Conservation (phyloP, 2,888 invertebrate species). For the Brachypalpus laphriformis region DNA sequence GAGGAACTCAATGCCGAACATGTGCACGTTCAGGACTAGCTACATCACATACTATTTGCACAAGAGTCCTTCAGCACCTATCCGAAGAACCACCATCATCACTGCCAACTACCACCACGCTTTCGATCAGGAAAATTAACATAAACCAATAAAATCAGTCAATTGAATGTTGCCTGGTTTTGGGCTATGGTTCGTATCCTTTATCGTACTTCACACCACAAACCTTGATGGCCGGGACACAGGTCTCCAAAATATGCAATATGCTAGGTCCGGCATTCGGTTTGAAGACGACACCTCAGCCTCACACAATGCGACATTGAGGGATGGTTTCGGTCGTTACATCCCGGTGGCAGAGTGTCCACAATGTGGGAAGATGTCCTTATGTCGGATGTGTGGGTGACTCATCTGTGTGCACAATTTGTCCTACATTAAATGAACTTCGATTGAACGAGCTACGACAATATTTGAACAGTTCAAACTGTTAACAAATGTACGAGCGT, state of each 20-base stretch:
- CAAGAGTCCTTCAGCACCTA: constrained; percentile 46
- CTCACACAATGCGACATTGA: background rate
- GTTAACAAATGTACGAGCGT: constrained; percentile 60
- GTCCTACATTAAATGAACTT: constrained; percentile 68
- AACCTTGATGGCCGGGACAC: constrained; percentile 7
- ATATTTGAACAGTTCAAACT: constrained; percentile 70
- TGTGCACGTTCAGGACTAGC: constrained; percentile 21
- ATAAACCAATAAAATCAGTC: constrained; percentile 72
- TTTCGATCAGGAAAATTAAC: constrained; percentile 62
- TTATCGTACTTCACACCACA: constrained; percentile 43
- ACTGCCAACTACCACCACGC: background rate
- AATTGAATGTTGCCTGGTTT: constrained; percentile 58
- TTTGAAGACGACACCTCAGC: background rate
- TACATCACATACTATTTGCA: constrained; percentile 49
- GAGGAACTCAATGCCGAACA: constrained; percentile 27
- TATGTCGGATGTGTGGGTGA: background rate
- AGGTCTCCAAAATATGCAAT: constrained; percentile 46
- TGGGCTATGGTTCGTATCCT: constrained; percentile 30
- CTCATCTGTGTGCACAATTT: constrained; percentile 59
- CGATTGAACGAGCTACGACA: constrained; percentile 63
- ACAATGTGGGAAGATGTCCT: background rate
- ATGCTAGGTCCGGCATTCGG: constrained; percentile 6
- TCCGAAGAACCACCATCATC: constrained; percentile 19
- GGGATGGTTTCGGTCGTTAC: constrained; percentile 3
- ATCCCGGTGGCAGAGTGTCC: constrained; percentile 2